phyloP scores from a whole-genome alignment of 2,888 invertebrate species.

The Tachina grossa region DNA sequence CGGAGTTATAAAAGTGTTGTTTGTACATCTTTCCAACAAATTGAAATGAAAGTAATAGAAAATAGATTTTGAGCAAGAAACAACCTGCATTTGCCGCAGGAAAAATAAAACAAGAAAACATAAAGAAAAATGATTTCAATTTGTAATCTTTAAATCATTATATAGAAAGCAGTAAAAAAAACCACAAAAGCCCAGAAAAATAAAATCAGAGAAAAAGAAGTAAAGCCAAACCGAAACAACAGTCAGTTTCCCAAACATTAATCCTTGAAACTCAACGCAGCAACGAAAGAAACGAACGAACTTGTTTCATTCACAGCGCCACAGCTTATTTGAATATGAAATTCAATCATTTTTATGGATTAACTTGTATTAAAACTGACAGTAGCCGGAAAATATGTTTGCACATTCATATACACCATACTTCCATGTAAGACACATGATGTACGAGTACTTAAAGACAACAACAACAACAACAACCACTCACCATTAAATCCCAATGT shows the following conservation, averaged over 20 bases:
- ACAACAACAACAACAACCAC: neutral
- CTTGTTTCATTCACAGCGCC: slow-evolving; percentile 26
- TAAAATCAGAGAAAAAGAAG: neutral
- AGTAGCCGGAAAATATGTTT: slow-evolving; percentile 63
- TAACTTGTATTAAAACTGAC: slow-evolving; percentile 70
- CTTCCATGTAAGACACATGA: slow-evolving; percentile 30
- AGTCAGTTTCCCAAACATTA: slow-evolving; percentile 50
- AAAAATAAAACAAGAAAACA: neutral
- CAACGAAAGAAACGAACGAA: slow-evolving; percentile 15
- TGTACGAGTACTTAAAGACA: slow-evolving; percentile 46
- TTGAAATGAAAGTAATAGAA: slow-evolving; percentile 61
- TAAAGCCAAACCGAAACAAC: neutral
- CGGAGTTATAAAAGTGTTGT: slow-evolving; percentile 4
- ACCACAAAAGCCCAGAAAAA: neutral
- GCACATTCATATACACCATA: neutral
- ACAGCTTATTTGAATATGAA: slow-evolving; percentile 66
- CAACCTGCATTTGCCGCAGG: slow-evolving; percentile 19
- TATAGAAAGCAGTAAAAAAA: slow-evolving; percentile 27
- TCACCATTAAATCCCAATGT: too few species aligned
- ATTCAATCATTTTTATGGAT: slow-evolving; percentile 71
- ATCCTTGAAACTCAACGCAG: slow-evolving; percentile 43
- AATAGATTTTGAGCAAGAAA: slow-evolving; percentile 4
- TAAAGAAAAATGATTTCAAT: slow-evolving; percentile 69
- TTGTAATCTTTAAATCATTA: slow-evolving; percentile 60
- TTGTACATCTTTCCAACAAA: slow-evolving; percentile 19